phyloP scores from a whole-genome alignment of 2,888 invertebrate genomes.

The Rosalia funebris region DNA sequence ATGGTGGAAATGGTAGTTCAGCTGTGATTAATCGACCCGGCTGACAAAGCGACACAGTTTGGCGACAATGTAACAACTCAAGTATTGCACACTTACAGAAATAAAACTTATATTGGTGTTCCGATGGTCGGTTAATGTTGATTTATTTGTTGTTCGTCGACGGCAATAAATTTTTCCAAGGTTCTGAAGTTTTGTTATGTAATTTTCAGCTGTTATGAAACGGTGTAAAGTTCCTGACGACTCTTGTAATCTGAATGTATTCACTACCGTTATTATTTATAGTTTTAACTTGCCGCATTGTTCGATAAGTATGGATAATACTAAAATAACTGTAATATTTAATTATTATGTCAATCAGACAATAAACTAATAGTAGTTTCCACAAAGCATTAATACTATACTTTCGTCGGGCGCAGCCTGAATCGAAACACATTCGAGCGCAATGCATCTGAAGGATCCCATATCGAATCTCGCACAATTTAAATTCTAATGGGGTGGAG shows the following conservation, averaged over 20 bases:
- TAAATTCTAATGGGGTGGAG: no score
- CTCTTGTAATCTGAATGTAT: not conserved
- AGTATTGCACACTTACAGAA: constrained; percentile 24
- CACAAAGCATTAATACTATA: no score
- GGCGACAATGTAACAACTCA: constrained; percentile 24
- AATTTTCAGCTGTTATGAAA: not conserved
- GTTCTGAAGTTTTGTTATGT: constrained; percentile 1
- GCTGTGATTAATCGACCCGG: constrained; percentile 29
- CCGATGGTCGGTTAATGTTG: constrained; percentile 21
- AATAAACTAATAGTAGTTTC: no score
- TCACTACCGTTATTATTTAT: no score
- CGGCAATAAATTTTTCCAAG: constrained; percentile 19
- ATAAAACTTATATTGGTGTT: constrained; percentile 26
- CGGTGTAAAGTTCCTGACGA: not conserved
- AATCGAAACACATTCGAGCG: no score
- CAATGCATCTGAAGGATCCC: no score
- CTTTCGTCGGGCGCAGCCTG: no score
- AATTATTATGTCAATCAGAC: no score
- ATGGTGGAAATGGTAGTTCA: constrained; percentile 26
- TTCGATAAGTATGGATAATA: no score
- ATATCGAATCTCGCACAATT: no score
- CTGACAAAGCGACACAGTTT: constrained; percentile 31
- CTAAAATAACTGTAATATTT: no score
- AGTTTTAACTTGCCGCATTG: no score
- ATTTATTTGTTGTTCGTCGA: constrained; percentile 19